phyloP scores from a whole-genome alignment of 2,888 invertebrate species.

The Seira sanloemensis region DNA sequence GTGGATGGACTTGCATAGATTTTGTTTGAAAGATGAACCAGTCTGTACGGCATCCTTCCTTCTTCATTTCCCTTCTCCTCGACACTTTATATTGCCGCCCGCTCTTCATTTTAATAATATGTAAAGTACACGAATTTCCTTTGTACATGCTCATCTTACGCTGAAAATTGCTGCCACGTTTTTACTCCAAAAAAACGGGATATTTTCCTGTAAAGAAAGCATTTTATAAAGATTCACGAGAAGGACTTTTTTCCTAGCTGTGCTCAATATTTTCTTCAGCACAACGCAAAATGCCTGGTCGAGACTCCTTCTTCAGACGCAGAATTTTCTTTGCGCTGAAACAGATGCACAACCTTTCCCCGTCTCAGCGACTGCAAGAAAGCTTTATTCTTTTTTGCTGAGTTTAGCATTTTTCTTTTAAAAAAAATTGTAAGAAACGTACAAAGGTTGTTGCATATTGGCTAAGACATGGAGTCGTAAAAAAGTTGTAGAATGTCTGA shows the following conservation, averaged over 20 bases:
- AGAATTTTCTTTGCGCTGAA: not conserved
- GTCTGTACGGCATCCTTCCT: not conserved
- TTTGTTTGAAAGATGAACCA: not conserved
- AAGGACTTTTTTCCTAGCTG: too few relatives aligned
- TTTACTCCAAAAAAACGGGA: not conserved
- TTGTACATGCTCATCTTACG: not conserved
- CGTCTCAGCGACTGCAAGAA: not conserved
- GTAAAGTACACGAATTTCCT: constrained; percentile 2
- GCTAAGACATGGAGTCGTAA: not conserved
- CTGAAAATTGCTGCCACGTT: constrained; percentile 8
- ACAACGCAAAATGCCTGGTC: too few relatives aligned
- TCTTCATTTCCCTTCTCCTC: too few relatives aligned
- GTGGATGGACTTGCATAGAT: not conserved
- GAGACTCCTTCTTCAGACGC: too few relatives aligned
- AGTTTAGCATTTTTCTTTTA: not conserved
- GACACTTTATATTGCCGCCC: not conserved
- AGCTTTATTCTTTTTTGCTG: not conserved
- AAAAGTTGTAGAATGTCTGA: not conserved
- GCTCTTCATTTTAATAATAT: constrained; percentile 15
- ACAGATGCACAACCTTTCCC: not conserved
- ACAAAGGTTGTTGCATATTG: not conserved
- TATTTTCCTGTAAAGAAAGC: too few relatives aligned
- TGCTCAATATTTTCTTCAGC: too few relatives aligned
- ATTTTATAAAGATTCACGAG: too few relatives aligned
- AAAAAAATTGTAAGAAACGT: not conserved